Percentiles rank a stretch among this genome's conserved stretches.
Evolutionary conservation across 2,797 vertebrate genomes (phyloP).

Genomic region (Orientallactaga sibirica): DNA sequence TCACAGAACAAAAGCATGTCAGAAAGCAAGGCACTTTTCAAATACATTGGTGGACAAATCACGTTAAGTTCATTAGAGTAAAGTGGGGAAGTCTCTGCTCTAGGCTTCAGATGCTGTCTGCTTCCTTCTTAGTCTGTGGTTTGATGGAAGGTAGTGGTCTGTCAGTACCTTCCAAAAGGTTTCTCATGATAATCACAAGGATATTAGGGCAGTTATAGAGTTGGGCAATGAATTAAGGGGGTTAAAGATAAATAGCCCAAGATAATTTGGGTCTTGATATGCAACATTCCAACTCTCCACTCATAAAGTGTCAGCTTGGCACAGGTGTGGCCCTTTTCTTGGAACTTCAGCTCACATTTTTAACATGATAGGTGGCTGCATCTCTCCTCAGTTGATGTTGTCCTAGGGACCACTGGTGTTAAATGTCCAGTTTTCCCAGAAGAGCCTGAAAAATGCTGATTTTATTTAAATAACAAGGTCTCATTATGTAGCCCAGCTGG

Average conservation of each 20-base stretch:
- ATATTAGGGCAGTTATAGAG: background rate
- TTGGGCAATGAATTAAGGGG: background rate
- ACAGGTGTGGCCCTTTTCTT: background rate
- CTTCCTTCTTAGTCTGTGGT: background rate
- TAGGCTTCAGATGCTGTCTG: background rate
- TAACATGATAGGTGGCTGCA: background rate
- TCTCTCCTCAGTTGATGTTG: background rate
- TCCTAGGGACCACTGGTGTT: background rate
- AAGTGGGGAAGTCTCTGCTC: background rate
- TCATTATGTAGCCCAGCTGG: background rate
- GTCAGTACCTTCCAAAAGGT: background rate
- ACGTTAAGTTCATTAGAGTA: background rate
- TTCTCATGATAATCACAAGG: background rate
- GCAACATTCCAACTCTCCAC: background rate
- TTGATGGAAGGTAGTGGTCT: background rate
- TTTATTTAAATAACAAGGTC: background rate
- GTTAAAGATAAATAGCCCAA: background rate
- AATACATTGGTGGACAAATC: background rate
- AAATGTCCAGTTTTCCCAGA: background rate
- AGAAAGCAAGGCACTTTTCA: background rate
- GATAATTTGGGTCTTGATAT: background rate
- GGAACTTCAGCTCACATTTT: background rate
- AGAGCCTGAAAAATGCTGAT: conserved; percentile 11
- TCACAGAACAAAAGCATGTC: background rate
- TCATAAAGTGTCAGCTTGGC: background rate